These are phyloP conservation scores for Podabrus alpinus DNA, from an alignment of 2,888 invertebrate species.

Conservation along the genomic window DNA sequence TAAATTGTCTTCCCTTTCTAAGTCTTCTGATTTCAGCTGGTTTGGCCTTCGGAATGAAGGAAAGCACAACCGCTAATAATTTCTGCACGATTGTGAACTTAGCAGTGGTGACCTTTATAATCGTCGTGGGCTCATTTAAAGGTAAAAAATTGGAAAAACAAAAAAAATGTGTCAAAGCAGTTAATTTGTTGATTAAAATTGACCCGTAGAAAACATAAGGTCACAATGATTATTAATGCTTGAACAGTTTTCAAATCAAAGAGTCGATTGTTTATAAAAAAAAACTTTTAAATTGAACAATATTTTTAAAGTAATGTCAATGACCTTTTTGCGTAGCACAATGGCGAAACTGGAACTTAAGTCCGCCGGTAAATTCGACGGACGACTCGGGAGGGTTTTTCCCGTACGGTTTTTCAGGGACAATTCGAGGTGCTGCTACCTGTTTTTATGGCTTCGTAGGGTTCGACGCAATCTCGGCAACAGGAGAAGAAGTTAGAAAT, in stretches of 20 bases:
- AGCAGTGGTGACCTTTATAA: constrained; percentile 66
- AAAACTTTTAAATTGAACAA: neutral
- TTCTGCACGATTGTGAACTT: constrained; percentile 84
- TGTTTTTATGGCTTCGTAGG: neutral
- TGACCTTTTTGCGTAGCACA: neutral
- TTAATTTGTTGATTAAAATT: neutral
- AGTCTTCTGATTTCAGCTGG: constrained; percentile 59
- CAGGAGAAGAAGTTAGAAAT: neutral
- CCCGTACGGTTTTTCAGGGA: neutral
- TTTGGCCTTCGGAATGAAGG: constrained; percentile 83
- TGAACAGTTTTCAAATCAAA: neutral
- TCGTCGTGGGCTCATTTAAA: neutral
- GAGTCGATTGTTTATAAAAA: neutral
- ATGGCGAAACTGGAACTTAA: neutral
- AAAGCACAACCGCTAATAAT: constrained; percentile 85
- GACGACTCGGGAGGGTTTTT: neutral
- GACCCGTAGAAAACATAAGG: neutral
- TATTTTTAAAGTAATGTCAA: neutral
- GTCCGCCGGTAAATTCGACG: neutral
- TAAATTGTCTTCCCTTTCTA: neutral
- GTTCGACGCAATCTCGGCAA: neutral
- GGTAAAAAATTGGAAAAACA: neutral
- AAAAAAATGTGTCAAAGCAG: neutral
- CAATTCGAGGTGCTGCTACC: neutral
- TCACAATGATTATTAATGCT: neutral